Conservation (phyloP, 2,113 vertebrate genomes). For the Oophaga pumilio region DNA sequence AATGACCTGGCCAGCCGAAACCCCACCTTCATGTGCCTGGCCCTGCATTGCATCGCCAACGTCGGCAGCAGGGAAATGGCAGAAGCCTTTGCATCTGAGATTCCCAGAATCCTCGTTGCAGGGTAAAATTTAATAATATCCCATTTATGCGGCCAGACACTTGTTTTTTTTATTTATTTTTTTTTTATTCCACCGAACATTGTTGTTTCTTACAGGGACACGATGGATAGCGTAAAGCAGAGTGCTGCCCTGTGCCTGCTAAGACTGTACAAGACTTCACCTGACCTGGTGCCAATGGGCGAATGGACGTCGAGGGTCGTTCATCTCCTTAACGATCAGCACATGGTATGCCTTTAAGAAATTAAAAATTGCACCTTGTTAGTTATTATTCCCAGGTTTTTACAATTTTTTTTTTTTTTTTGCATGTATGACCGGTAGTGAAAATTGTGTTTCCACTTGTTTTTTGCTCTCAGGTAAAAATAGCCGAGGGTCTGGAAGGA, state of each 20-base stretch:
- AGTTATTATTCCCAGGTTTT: too few species aligned
- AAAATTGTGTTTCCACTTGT: neutral
- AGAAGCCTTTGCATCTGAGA: constrained; percentile 89
- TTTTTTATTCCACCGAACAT: neutral
- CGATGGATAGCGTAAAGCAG: constrained; percentile 95
- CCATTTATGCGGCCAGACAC: too few species aligned
- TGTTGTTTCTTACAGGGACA: constrained; percentile 74
- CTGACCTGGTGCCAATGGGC: constrained; percentile 90
- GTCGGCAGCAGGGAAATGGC: constrained; percentile 94
- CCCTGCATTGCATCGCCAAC: constrained; percentile 91
- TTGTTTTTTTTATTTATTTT: neutral
- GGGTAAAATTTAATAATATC: constrained; percentile 71
- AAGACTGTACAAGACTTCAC: constrained; percentile 89
- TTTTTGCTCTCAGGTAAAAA: neutral
- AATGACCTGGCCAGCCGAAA: constrained; percentile 93
- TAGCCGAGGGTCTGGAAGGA: neutral
- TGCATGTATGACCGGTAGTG: too few species aligned
- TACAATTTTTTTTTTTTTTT: too few species aligned
- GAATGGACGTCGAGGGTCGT: constrained; percentile 93
- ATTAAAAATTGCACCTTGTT: too few species aligned
- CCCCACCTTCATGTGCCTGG: constrained; percentile 95
- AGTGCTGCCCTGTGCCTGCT: constrained; percentile 88
- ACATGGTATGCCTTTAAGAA: constrained; percentile 78
- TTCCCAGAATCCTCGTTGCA: constrained; percentile 89
- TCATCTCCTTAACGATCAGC: constrained; percentile 90